Evolutionary conservation across 2,797 vertebrate species (phyloP).

Genomic region (Xiphophorus birchmanni): DNA sequence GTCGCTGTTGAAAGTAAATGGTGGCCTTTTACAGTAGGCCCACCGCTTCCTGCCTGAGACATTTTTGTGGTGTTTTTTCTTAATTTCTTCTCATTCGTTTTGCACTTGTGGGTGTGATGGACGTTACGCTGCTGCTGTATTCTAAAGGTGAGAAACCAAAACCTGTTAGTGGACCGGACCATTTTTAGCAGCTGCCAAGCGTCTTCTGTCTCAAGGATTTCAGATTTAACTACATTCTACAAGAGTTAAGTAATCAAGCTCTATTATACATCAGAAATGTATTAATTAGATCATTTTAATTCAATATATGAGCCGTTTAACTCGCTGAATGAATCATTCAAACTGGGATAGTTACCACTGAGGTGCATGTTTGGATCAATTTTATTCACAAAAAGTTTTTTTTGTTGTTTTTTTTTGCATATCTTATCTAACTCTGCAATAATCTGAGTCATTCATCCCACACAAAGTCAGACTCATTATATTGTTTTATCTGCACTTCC

Average conservation of each 20-base stretch:
- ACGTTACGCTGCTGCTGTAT: background rate
- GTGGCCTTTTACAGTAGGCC: background rate
- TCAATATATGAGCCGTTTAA: background rate
- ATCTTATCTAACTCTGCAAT: background rate
- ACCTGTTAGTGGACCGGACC: no score
- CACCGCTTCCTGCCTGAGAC: background rate
- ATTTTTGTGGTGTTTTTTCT: background rate
- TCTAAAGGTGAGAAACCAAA: background rate
- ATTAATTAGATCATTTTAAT: background rate
- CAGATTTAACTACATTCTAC: no score
- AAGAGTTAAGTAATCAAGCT: no score
- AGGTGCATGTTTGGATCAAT: background rate
- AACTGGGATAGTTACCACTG: background rate
- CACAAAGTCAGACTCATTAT: background rate
- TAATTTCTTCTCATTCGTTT: no score
- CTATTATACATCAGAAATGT: no score
- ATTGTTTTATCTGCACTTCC: background rate
- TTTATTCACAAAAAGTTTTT: background rate
- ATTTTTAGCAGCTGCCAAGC: background rate
- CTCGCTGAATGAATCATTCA: background rate
- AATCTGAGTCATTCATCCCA: background rate
- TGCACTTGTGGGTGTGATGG: background rate
- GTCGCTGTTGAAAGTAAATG: background rate
- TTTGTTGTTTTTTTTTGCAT: background rate
- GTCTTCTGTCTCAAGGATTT: no score